Evolutionary conservation across 2,797 vertebrate genomes (phyloP), one percentile per base, ranked within the genome.

Genomic region (Cossypha dichroa): DNA sequence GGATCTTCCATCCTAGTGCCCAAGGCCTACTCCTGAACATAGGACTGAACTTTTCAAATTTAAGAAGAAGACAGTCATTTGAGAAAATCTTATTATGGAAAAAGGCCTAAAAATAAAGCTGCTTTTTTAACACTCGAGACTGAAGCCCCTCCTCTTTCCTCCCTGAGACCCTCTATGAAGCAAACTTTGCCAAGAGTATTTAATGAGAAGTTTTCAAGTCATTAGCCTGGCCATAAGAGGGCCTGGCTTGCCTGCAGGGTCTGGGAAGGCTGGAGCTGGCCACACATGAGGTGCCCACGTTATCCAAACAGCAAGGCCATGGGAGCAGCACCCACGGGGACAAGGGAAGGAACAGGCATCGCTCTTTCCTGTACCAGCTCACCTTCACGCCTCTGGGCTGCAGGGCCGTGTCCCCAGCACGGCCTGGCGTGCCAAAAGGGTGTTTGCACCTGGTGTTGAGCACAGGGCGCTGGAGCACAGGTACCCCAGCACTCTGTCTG

Each of bases 21-120:
- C 14, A 41, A 89, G 68, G 86, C 89, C 83, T 68, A 90, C 52
- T 88, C 69, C 83, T 80, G 78, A 95, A 92, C 48, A 38, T 49
- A 94, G 52, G 75, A 93, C 36, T 85, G 66, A 86, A 88, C 33
- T 68, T 88, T 63, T 72, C 86, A 75, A 96, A 95, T 96, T 91
- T 59, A 73, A 94, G 86, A 95, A 93, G 51, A 26, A 81, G 34
- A 46, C 86, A 96, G 81, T 85, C 51, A 81, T 85, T 85, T 83
- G 69, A 94, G 81, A 89, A 96, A 94, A 90, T 48, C 73, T 78
- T 88, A 64, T 31, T 85, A 90, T 29, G 46, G 68, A 86, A 95
- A 95, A 94, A 92, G 31, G 16, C 20, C 69, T 81, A 90, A 82
- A 94, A 88, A 81, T 86, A 91, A 84, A 77, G 54, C 28, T 88